phyloP scores from a whole-genome alignment of 1,140 invertebrate genomes.

The Pararge aegeria region DNA sequence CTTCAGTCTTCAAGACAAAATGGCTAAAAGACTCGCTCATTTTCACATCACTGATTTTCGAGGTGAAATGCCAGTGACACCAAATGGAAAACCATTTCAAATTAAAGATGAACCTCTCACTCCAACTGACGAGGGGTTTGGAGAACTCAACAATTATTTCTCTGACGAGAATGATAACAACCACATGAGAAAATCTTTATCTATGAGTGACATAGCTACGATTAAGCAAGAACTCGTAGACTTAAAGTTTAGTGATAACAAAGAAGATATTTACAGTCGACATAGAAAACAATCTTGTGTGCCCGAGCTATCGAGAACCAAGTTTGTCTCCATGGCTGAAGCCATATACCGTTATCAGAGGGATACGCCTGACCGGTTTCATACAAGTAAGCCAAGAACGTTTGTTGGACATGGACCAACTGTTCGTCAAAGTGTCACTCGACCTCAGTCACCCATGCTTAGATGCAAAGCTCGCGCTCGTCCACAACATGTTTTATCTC shows the following conservation, averaged over 20 bases:
- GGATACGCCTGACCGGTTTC: conserved; percentile 68
- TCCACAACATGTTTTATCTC: conserved; percentile 54
- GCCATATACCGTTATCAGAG: conserved; percentile 68
- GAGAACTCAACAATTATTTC: conserved; percentile 41
- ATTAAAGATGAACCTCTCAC: conserved; percentile 64
- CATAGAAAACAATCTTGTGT: conserved; percentile 35
- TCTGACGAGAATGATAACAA: conserved; percentile 42
- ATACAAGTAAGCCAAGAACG: conserved; percentile 42
- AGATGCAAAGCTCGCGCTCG: conserved; percentile 58
- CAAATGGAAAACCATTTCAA: conserved; percentile 38
- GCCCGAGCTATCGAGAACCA: conserved; percentile 54
- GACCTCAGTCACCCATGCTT: conserved; percentile 64
- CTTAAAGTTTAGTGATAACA: conserved; percentile 41
- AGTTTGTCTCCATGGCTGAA: conserved; percentile 72
- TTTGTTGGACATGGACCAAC: conserved; percentile 38
- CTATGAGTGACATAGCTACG: conserved; percentile 61
- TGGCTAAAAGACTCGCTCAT: conserved; percentile 57
- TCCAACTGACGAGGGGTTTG: conserved; percentile 58
- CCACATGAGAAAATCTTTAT: conserved; percentile 62
- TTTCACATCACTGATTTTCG: conserved; percentile 65
- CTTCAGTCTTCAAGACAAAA: conserved; percentile 25
- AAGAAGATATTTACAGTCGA: conserved; percentile 40
- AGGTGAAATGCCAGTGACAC: conserved; percentile 55
- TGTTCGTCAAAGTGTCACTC: conserved; percentile 44
- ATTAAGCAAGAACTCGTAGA: conserved; percentile 51